Evolutionary conservation across 2,888 invertebrate species (phyloP).

Genomic region (Campoplex nolae): DNA sequence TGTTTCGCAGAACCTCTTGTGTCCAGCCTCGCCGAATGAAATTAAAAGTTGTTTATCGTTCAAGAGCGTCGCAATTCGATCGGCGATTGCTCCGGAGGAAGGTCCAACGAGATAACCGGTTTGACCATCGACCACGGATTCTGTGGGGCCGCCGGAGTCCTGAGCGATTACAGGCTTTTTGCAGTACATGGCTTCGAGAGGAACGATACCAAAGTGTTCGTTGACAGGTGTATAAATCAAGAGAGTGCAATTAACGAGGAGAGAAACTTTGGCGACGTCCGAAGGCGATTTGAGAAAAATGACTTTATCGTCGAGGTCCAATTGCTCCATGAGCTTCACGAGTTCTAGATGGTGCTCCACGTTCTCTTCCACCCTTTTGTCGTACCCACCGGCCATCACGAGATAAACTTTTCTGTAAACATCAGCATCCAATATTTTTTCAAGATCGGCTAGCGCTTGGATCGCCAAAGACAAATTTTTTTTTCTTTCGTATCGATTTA

Average conservation of each 20-base stretch:
- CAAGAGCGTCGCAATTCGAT: conserved; percentile 90
- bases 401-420: conserved; percentile 91
- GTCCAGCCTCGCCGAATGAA: conserved; percentile 91
- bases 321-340: conserved; percentile 87
- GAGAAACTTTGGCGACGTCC: conserved; percentile 92
- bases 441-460: conserved; percentile 90
- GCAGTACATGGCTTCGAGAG: conserved; percentile 98
- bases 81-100: conserved; percentile 90
- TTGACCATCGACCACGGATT: conserved; percentile 92
- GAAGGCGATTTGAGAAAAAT: conserved; percentile 95
- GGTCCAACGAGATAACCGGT: conserved; percentile 94
- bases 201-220: conserved; percentile 99
- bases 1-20: conserved; percentile 90
- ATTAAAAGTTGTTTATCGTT: conserved; percentile 87
- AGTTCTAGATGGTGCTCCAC: conserved; percentile 93
- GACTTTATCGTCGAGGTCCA: conserved; percentile 90
- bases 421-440: conserved; percentile 85
- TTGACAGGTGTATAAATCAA: conserved; percentile 97
- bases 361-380: conserved; percentile 94
- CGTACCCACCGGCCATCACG: conserved; percentile 98
- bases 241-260: conserved; percentile 91
- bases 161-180: conserved; percentile 97
- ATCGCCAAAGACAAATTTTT: conserved; percentile 97
- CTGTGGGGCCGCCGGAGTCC: conserved; percentile 97
- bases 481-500: conserved; percentile 98